A percentile compares a stretch with the other conserved stretches of the same genome.
These are phyloP conservation scores for Digitonthophagus gazella DNA, from an alignment of 2,888 invertebrate species.

Conservation along the genomic window DNA sequence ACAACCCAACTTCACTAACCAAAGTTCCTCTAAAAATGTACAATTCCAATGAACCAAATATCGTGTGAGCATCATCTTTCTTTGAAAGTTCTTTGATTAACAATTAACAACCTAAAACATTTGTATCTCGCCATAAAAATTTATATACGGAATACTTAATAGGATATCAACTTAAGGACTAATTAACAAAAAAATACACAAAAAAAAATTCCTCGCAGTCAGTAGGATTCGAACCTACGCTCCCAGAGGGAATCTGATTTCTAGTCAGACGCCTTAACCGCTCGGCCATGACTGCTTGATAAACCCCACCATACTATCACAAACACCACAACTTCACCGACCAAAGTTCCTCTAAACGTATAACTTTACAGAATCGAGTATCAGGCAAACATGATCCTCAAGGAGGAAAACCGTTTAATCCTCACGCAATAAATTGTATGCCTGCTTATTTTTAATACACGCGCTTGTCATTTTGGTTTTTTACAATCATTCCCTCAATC, in stretches of 20 bases:
- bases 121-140: too few species aligned
- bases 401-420: background rate
- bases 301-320: background rate
- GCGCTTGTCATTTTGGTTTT: background rate
- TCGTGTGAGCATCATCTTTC: too few species aligned
- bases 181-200: background rate
- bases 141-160: too few species aligned
- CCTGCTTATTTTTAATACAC: too few species aligned
- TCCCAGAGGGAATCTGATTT: constrained; percentile 88
- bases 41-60: too few species aligned
- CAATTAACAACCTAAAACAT: too few species aligned
- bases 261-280: constrained; percentile 88
- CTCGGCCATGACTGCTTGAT: constrained; percentile 76
- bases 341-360: background rate
- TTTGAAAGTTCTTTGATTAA: too few species aligned
- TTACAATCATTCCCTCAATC: background rate
- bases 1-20: too few species aligned
- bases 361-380: background rate
- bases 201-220: constrained; percentile 58
- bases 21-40: too few species aligned
- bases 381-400: background rate
- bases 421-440: background rate
- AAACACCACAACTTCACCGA: background rate
- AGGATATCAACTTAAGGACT: too few species aligned
- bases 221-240: constrained; percentile 86